Evolutionary conservation across 30 jellyfish, hydroid and myxozoan species (phyloP), one percentile per base, ranked within the genome.

Genomic region (Chironex yamaguchii): DNA sequence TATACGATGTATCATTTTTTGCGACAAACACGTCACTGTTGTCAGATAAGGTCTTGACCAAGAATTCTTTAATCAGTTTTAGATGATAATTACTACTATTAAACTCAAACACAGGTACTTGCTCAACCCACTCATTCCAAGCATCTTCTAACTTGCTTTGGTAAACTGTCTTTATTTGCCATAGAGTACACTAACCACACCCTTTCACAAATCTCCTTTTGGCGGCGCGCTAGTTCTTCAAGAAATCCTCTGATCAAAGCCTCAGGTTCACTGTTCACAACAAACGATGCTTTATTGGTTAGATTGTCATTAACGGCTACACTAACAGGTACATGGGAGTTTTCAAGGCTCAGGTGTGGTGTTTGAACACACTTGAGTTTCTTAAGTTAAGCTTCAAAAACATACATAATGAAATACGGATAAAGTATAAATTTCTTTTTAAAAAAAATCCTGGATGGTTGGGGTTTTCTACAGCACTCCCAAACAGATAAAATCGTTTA

Each of bases 241-340:
- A 69, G 25, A 69, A 69, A 69, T 3, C 22, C 26, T 29, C 2
- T 28, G 29, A 34, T 69, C 71, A 69, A 34, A 1, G 12, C 83
- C 2, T 2, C 34, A 20, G 83, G 83, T 21, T 69, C 72, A 27
- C 20, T 29, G 34, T 69, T 28, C 17, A 1, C 83, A 69, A 69
- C 31, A 29, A 35, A 74, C 81, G 83, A 22, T 2, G 87, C 82
- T n/a, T 74, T 3, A 2, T 6, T 29, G 26, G 27, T 74, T 51
- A 74, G 35, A 74, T 70, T 74, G 49, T 74, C 87, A 70, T 74
- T 69, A 49, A 74, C 49, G 2, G 87, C 87, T n/a, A 74, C 87
- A 36, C 84, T 14, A 12, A 71, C 85, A n/a, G 87, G 84, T 4
- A 74, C 1, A 1, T 69, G 83, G n/a, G 11, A 27, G 80, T 6